A percentile compares a stretch with the other conserved stretches of the same genome.
phyloP scores from a whole-genome alignment of 2,797 vertebrate genomes.

The Thripadectes ignobilis region DNA sequence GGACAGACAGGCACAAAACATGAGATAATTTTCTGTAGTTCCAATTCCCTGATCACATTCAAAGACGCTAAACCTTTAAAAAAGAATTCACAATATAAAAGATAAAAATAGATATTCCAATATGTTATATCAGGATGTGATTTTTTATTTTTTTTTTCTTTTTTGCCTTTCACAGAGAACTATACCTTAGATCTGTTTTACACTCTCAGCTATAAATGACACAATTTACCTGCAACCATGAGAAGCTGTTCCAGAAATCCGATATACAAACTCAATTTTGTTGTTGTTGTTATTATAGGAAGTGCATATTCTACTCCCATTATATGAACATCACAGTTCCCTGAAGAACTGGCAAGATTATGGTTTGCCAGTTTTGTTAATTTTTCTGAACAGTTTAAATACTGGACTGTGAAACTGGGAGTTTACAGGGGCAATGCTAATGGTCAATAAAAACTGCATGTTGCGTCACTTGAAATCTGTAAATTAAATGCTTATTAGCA shows the following conservation, averaged over 20 bases:
- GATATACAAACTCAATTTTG: neutral
- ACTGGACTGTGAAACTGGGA: neutral
- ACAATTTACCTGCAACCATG: neutral
- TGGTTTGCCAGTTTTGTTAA: neutral
- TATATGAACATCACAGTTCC: neutral
- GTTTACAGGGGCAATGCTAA: neutral
- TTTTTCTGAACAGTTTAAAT: neutral
- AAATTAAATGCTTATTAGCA: neutral
- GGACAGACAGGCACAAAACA: neutral
- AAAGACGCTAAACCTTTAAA: neutral
- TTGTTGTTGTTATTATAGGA: neutral
- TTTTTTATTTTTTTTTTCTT: neutral
- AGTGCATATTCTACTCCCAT: neutral
- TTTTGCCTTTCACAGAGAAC: neutral
- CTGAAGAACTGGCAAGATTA: neutral
- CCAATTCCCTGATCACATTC: neutral
- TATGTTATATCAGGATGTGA: neutral
- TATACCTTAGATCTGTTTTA: neutral
- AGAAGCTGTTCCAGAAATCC: neutral
- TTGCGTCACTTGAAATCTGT: neutral
- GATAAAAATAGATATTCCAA: neutral
- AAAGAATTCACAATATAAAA: neutral
- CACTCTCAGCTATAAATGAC: accelerated
- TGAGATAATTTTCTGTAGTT: neutral
- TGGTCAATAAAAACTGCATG: neutral